These are phyloP conservation scores for Tokudaia muenninki DNA, from an alignment of 2,797 vertebrate genomes.

Conservation along the genomic window DNA sequence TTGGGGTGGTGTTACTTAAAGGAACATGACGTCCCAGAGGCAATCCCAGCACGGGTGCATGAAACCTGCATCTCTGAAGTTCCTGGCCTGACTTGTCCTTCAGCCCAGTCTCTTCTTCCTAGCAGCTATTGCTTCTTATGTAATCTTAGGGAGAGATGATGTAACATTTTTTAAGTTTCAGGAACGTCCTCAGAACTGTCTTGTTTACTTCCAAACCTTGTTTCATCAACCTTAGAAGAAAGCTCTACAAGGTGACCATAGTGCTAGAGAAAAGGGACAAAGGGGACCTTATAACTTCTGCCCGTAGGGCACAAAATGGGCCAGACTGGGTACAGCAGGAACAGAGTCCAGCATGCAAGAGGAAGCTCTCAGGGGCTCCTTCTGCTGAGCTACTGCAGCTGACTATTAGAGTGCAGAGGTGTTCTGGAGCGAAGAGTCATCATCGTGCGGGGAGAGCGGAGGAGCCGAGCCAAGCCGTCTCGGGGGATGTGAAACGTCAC, in stretches of 20 bases:
- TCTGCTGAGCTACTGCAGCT: not conserved
- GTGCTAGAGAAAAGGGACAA: not conserved
- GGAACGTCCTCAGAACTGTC: not conserved
- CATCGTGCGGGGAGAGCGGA: not conserved
- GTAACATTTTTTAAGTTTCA: not conserved
- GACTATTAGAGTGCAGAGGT: not conserved
- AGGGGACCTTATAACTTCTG: not conserved
- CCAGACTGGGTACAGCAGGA: not conserved
- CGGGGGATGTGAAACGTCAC: not conserved
- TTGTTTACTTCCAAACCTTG: not conserved
- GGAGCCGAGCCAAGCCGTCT: not conserved
- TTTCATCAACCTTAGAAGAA: not conserved
- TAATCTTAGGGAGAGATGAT: not conserved
- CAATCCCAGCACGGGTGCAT: not conserved
- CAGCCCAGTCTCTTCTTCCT: not conserved
- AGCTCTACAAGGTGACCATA: not conserved
- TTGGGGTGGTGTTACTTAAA: not conserved
- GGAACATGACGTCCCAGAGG: not conserved
- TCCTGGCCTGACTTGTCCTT: no score
- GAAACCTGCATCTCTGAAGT: not conserved
- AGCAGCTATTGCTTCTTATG: not conserved
- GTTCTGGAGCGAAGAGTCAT: not conserved
- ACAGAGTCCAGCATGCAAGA: not conserved
- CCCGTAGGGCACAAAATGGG: rapidly evolving
- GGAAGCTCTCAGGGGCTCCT: not conserved